Conservation (phyloP, 2,888 invertebrate species). For the Trachelus troglodyta region DNA sequence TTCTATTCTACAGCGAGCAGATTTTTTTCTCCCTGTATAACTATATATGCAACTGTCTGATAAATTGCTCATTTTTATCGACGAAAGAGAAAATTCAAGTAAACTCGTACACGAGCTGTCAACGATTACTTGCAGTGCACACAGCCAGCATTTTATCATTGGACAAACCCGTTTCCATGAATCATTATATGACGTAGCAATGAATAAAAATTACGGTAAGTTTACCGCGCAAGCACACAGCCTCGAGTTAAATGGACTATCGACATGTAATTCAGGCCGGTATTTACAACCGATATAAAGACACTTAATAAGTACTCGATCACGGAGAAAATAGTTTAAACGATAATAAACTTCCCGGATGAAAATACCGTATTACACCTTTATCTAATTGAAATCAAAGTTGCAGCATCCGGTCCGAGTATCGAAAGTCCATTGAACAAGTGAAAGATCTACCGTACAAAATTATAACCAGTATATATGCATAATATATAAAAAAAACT, state of each 20-base stretch:
- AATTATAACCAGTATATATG: too few relatives aligned
- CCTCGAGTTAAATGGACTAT: not conserved
- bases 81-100: not conserved
- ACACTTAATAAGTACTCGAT: not conserved
- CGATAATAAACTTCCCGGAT: not conserved
- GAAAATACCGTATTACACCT: not conserved
- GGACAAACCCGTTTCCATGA: not conserved
- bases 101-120: not conserved
- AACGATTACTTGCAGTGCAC: not conserved
- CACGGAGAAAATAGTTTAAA: not conserved
- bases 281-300: not conserved
- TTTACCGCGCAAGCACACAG: not conserved
- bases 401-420: too few relatives aligned
- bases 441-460: too few relatives aligned
- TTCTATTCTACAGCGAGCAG: not conserved
- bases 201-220: not conserved
- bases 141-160: not conserved
- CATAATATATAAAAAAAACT: too few relatives aligned
- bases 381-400: too few relatives aligned
- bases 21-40: not conserved
- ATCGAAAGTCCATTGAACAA: too few relatives aligned
- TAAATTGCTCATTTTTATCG: not conserved
- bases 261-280: not conserved
- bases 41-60: not conserved
- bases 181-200: not conserved